Conservation (phyloP, 2,888 invertebrate species). For the Nymphalis urticae region DNA sequence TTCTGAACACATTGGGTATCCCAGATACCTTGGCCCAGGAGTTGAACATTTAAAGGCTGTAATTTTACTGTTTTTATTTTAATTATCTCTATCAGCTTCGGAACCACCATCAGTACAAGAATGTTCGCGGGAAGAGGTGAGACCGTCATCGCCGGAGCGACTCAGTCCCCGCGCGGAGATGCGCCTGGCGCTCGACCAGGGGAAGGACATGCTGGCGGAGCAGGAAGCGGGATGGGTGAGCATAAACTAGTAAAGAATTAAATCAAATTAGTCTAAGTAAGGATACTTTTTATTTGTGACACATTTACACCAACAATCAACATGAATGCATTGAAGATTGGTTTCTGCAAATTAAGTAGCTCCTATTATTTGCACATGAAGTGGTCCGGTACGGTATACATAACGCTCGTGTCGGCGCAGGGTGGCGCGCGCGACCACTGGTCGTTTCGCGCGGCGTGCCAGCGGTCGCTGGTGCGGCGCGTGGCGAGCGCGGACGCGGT, state of each 20-base stretch:
- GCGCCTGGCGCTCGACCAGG: constrained; percentile 82
- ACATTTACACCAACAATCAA: too few species aligned
- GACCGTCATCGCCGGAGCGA: constrained; percentile 65
- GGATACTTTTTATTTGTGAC: too few species aligned
- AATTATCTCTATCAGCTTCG: constrained; percentile 52
- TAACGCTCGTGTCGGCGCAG: constrained; percentile 44
- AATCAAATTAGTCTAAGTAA: neutral
- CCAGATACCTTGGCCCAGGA: neutral
- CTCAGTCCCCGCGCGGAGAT: constrained; percentile 86
- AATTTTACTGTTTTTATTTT: neutral
- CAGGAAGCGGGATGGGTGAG: constrained; percentile 74
- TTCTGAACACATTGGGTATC: neutral
- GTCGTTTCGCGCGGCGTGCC: constrained; percentile 80
- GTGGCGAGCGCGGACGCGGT: constrained; percentile 79
- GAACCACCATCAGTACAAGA: constrained; percentile 67
- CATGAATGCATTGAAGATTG: neutral
- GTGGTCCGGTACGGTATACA: too few species aligned
- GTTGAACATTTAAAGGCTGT: neutral
- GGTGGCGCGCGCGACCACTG: constrained; percentile 80
- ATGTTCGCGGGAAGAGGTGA: constrained; percentile 60
- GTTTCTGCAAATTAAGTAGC: too few species aligned
- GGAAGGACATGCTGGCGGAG: constrained; percentile 78
- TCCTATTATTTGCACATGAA: too few species aligned
- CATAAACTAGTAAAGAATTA: neutral
- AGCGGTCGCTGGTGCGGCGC: constrained; percentile 73